Base-by-base conservation (phyloP, 2,797 vertebrate species). In the Macropodus opercularis region DNA sequence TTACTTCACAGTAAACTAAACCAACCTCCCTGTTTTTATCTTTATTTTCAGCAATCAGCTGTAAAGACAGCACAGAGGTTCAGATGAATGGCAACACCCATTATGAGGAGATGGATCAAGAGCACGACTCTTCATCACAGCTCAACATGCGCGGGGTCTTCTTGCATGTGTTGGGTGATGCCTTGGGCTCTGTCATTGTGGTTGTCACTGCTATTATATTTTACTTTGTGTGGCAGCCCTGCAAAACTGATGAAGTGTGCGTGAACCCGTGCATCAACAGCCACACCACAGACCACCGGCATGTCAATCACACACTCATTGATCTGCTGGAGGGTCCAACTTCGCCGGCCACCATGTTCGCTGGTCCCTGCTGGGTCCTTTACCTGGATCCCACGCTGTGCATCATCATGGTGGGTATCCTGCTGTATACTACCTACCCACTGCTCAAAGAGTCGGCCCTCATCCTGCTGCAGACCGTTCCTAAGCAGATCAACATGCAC, bases 101-200 rank as follows among this genome's bases (percentile, higher is more conserved):
- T 65, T 92, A 88, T 1, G 94, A 95, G 21, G 87, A 93, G 49
- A 15, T 93, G 52, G 91, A 93, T 4, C 81, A 91, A 0, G 84
- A 81, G 0, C 61, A 64, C 0, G 60, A 91, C 44, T 72, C 92
- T 0, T 87, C 93, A 0, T 92, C 92, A 0, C 95, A 98, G 75
- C 95, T 99, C 64, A 99, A 99, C 93, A 99, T 99, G 98, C 96
- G 95, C 3, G 98, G 98, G 10, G 98, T 99, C 72, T 99, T 99
- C 85, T 93, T 99, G 63, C 97, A 99, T 15, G 98, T 99, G 64
- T 89, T 99, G 64, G 98, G 98, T 9, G 98, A 99, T 24, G 98
- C 98, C 15, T 89, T 99, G 75, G 98, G 98, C 81, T 99, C 98
- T 0, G 96, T 99, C 78, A 98, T 99, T 13, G 98, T 99, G 52